phyloP scores from a whole-genome alignment of 2,888 invertebrate species.

The Nineta flava region DNA sequence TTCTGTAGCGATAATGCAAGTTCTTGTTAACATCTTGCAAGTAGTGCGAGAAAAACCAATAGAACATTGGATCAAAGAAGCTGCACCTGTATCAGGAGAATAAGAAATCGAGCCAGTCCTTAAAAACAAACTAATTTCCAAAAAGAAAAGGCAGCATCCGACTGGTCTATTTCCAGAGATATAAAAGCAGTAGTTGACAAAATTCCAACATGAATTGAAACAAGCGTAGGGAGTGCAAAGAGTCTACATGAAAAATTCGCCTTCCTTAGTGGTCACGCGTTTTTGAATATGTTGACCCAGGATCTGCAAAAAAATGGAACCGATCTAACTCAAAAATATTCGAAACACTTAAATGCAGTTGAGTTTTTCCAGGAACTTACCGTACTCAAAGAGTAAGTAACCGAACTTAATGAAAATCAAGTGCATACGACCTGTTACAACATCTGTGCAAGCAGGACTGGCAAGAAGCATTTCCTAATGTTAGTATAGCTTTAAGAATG shows the following conservation, averaged over 20 bases:
- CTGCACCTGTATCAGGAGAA: not conserved
- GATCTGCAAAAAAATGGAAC: no score
- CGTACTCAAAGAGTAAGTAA: constrained; percentile 15
- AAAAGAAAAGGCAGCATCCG: no score
- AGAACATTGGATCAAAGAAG: not conserved
- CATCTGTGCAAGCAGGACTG: constrained; percentile 11
- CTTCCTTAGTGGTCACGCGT: no score
- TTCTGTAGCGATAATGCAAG: constrained; percentile 8
- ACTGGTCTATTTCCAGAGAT: not conserved
- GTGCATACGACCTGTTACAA: constrained; percentile 8
- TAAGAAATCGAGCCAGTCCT: not conserved
- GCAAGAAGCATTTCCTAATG: no score
- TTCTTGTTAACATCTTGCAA: constrained; percentile 1
- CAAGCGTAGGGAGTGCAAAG: constrained; percentile 5
- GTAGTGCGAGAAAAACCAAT: not conserved
- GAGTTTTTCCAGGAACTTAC: no score
- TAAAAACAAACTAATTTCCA: no score
- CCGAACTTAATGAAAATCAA: constrained; percentile 11
- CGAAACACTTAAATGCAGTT: constrained; percentile 14
- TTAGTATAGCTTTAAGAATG: no score
- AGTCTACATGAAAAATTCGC: constrained; percentile 14
- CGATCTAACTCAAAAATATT: constrained; percentile 13
- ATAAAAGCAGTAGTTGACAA: not conserved
- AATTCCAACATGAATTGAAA: constrained; percentile 1
- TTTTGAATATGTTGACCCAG: no score